Evolutionary conservation across 2,113 vertebrate species (phyloP).

Genomic region (Leiothrix lutea): DNA sequence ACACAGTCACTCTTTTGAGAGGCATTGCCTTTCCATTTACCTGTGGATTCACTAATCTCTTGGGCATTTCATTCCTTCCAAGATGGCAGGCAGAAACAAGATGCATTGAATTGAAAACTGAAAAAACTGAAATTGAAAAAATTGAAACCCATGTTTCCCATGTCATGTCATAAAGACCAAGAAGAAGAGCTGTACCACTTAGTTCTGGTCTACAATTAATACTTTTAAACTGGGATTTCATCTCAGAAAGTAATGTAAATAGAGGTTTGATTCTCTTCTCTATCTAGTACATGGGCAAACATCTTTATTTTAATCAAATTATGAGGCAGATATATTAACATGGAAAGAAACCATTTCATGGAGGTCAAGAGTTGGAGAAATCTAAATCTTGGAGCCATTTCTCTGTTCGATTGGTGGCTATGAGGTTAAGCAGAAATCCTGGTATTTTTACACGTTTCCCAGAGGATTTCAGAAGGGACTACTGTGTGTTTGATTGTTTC

Average conservation of each 20-base stretch:
- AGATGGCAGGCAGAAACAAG: not conserved
- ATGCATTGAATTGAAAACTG: too few species aligned
- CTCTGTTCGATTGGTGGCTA: not conserved
- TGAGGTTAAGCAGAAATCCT: not conserved
- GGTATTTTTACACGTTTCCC: not conserved
- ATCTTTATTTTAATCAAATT: not conserved
- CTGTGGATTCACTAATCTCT: not conserved
- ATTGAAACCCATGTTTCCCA: rapidly evolving
- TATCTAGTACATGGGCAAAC: not conserved
- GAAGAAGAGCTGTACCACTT: not conserved
- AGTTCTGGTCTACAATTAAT: not conserved
- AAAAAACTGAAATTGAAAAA: not conserved
- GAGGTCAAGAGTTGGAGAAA: not conserved
- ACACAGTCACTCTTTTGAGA: not conserved
- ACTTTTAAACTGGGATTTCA: not conserved
- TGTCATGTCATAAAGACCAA: not conserved
- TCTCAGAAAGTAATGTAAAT: not conserved
- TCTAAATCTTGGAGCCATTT: rapidly evolving
- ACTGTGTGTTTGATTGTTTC: rapidly evolving
- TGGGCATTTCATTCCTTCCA: not conserved
- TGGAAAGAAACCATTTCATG: not conserved
- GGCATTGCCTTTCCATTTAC: not conserved
- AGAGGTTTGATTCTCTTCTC: not conserved
- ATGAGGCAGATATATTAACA: rapidly evolving
- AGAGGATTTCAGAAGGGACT: not conserved